phyloP scores from a whole-genome alignment of 2,113 vertebrate genomes.

The Acrocephalus arundinaceus region DNA sequence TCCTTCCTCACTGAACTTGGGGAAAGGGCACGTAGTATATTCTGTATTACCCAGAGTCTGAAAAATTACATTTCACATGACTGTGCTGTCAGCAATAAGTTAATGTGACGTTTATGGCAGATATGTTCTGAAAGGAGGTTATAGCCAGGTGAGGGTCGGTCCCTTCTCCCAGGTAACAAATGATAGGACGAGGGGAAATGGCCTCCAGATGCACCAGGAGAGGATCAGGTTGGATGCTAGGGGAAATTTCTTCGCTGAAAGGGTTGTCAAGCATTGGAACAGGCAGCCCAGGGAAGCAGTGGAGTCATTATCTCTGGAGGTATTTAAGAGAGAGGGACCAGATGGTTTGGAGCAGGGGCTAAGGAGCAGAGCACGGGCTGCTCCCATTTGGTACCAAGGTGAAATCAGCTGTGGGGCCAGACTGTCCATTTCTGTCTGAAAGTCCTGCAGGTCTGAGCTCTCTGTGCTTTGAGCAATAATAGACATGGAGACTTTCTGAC shows the following conservation, averaged over 20 bases:
- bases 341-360: not conserved
- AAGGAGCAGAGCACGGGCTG: not conserved
- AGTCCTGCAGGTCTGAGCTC: not conserved
- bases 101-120: not conserved
- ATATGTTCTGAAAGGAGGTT: not conserved
- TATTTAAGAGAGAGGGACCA: not conserved
- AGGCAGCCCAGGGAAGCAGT: not conserved
- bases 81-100: not conserved
- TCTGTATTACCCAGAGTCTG: not conserved
- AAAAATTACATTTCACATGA: not conserved
- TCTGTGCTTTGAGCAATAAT: not conserved
- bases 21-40: not conserved
- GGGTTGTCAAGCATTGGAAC: not conserved
- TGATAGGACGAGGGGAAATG: not conserved
- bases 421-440: not conserved
- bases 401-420: not conserved
- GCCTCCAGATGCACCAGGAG: not conserved
- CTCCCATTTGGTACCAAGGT: not conserved
- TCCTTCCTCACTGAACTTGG: not conserved
- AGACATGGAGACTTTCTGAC: not conserved
- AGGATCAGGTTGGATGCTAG: not conserved
- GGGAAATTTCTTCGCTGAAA: not conserved
- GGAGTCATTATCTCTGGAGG: not conserved
- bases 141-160: rapidly evolving
- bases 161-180: not conserved